Conservation (phyloP, 2,797 vertebrate genomes). For the Babyrousa celebensis region DNA sequence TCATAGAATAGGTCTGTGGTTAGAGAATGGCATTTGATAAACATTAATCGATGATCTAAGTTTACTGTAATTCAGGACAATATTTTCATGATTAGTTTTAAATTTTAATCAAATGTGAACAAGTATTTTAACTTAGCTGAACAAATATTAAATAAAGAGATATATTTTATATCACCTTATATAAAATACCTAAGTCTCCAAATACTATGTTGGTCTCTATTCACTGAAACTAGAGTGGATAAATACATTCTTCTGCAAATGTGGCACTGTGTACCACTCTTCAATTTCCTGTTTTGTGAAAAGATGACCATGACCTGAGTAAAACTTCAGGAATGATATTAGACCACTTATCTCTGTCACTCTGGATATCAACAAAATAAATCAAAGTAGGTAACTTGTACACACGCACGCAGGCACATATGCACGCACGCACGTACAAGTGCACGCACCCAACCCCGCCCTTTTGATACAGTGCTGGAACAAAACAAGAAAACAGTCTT, state of each 20-base stretch:
- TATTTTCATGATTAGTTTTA: slow-evolving; percentile 67
- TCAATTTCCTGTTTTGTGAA: slow-evolving; percentile 55
- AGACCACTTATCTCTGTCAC: slow-evolving; percentile 61
- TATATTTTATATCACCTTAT: neutral
- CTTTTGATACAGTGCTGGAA: neutral
- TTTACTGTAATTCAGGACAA: slow-evolving; percentile 54
- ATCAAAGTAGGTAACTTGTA: slow-evolving; percentile 25
- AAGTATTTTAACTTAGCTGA: slow-evolving; percentile 52
- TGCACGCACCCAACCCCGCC: neutral
- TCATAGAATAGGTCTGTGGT: slow-evolving; percentile 56
- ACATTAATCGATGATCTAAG: slow-evolving; percentile 65
- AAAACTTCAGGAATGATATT: slow-evolving; percentile 66
- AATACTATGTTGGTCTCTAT: neutral
- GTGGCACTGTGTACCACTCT: neutral
- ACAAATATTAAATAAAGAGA: slow-evolving; percentile 41
- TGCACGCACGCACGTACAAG: neutral
- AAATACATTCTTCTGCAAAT: neutral
- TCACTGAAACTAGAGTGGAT: neutral
- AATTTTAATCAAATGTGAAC: slow-evolving; percentile 64
- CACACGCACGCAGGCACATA: neutral
- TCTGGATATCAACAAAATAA: slow-evolving; percentile 58
- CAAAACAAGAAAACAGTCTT: slow-evolving; percentile 33
- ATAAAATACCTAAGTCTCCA: neutral
- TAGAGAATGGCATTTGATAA: slow-evolving; percentile 50
- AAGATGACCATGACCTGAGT: slow-evolving; percentile 56